Base-by-base conservation (phyloP, 2,797 vertebrate genomes). In the Lepilemur ruficaudatus region DNA sequence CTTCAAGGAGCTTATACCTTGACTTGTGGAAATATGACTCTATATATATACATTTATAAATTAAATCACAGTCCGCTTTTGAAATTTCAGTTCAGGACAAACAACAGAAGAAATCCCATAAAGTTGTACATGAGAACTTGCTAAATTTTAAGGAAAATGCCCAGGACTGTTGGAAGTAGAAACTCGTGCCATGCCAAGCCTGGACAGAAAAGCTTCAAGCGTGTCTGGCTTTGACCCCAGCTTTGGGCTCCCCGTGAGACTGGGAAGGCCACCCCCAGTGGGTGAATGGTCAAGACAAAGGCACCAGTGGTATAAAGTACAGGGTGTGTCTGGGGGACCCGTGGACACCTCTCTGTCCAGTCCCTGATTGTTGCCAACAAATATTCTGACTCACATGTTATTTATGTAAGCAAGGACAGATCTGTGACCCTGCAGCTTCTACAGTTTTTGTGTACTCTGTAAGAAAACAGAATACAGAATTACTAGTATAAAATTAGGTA, bases 101-200 rank as follows among this genome's bases (percentile, higher is more conserved):
- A 76, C 14, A 38, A 75, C 50, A 50, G 61, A 63, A 89, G 52
- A 91, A 63, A 85, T 2, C 23, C 7, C 61, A 28, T 50, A 13
- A 67, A 55, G 69, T 72, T 67, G 14, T n/a, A 48, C 38, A 25
- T 73, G 61, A 88, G 72, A 48, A 80, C 67, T 69, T 86, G 14
- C 65, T 73, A 84, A 52, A 43, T 63, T 91, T 81, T 91, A 84
- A 76, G 96, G 55, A 86, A 70, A 94, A 85, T 73, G 1, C 22
- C 18, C 41, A 70, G 75, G 23, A 41, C 46, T 30, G 38, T 89
- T 76, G 52, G 59, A 78, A 75, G 59, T n/a, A 22, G 38, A 67
- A 67, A 52, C 23, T 35, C 52, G 25, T 5, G 5, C 32, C 10
- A 59, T 48, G 48, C 28, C 41, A 25, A 4, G 12, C 46, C 2